A percentile compares a stretch with the other conserved stretches of the same genome.
Evolutionary conservation across 2,797 vertebrate genomes (phyloP).

Genomic region (Calcarius lapponicus): DNA sequence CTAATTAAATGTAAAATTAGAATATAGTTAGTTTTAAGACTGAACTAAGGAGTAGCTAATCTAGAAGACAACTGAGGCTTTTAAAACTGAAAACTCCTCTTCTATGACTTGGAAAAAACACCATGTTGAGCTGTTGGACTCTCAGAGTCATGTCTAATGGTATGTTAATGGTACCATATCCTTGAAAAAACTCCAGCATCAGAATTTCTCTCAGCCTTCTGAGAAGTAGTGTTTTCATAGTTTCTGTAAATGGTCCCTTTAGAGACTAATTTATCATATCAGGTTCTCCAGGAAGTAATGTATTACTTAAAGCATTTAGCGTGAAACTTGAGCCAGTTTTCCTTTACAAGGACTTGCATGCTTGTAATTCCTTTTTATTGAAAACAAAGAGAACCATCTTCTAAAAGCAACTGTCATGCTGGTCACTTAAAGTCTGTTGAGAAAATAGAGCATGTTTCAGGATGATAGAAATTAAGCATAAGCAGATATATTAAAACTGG

Average conservation of each 20-base stretch:
- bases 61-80: background rate
- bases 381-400: background rate
- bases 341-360: background rate
- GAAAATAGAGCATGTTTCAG: background rate
- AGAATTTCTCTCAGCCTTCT: background rate
- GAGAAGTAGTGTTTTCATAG: background rate
- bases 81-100: background rate
- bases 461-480: background rate
- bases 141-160: background rate
- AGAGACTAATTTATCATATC: background rate
- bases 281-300: background rate
- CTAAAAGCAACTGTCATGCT: background rate
- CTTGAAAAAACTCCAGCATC: background rate
- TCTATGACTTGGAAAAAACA: background rate
- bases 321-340: background rate
- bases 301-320: background rate
- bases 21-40: background rate
- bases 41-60: background rate
- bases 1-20: conserved; percentile 10
- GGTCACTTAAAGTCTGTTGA: background rate
- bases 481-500: background rate
- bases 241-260: background rate
- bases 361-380: background rate
- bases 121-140: background rate
- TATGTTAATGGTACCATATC: background rate